Conservation (phyloP, 2,888 invertebrate genomes). For the Nipponacmea schrenckii region DNA sequence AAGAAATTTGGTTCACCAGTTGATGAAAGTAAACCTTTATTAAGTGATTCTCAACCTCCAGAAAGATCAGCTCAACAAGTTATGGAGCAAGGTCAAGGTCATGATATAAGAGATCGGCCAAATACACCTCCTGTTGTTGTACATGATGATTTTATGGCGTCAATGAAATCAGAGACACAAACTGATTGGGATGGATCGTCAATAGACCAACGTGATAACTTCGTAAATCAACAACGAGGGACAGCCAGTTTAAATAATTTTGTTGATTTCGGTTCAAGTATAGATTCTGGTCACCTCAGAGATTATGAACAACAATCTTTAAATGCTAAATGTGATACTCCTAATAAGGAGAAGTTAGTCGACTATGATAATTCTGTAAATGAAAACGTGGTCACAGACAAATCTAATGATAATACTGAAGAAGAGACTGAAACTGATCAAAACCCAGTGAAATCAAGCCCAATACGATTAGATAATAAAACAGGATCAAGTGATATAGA, state of each 20-base stretch:
- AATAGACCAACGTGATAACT: conserved; percentile 33
- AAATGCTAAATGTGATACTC: background rate
- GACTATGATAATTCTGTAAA: background rate
- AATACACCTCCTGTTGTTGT: conserved; percentile 13
- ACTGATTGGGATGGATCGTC: conserved; percentile 48
- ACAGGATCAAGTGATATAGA: no score
- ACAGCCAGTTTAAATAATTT: conserved; percentile 55
- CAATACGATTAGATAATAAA: no score
- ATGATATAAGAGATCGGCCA: background rate
- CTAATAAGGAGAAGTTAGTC: background rate
- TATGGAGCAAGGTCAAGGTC: background rate
- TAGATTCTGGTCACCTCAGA: conserved; percentile 23
- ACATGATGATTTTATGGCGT: conserved; percentile 5
- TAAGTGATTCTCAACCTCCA: conserved; percentile 7
- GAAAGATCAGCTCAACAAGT: background rate
- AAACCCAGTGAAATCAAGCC: no score
- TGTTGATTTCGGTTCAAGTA: conserved; percentile 41
- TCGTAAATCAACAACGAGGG: conserved; percentile 25
- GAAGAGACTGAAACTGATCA: no score
- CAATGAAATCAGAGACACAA: conserved; percentile 17
- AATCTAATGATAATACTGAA: no score
- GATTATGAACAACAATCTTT: conserved; percentile 15
- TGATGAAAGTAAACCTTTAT: conserved; percentile 28
- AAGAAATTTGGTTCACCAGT: conserved; percentile 10
- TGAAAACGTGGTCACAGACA: no score